Percentiles rank a stretch among this genome's conserved stretches.
Conservation (phyloP, 2,797 vertebrate genomes). For the Chrysocyon brachyurus region DNA sequence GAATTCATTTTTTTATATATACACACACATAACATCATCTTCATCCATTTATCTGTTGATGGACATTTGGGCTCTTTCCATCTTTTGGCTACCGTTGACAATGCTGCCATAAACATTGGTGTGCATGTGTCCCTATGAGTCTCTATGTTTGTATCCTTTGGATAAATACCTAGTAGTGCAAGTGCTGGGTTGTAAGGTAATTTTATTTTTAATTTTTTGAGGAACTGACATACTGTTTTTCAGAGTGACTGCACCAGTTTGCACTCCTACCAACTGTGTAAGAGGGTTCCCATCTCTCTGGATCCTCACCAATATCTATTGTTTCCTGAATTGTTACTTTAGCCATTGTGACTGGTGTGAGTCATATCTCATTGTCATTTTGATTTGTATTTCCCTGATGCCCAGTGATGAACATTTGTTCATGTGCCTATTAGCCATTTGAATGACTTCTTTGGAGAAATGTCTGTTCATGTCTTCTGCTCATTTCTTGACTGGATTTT, state of each 20-base stretch:
- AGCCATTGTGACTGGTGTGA: not conserved
- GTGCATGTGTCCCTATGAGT: not conserved
- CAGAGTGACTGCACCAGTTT: not conserved
- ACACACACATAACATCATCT: not conserved
- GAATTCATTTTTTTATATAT: not conserved
- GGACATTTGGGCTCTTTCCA: not conserved
- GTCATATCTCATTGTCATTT: not conserved
- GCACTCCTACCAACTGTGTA: not conserved
- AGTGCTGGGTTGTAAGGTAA: not conserved
- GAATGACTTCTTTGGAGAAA: not conserved
- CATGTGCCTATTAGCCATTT: not conserved
- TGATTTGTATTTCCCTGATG: not conserved
- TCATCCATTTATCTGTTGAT: not conserved
- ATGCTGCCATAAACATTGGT: not conserved
- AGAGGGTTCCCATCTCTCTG: not conserved
- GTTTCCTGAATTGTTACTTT: not conserved
- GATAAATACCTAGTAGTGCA: not conserved
- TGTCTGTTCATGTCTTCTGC: not conserved
- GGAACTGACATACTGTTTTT: not conserved
- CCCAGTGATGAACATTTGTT: not conserved
- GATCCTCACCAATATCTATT: not conserved
- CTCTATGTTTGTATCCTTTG: not conserved
- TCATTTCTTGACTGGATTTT: not conserved
- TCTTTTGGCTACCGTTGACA: not conserved
- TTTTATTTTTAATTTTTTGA: not conserved